Percentiles rank a stretch among this genome's conserved stretches.
These are phyloP conservation scores for Ailuropoda melanoleuca DNA, from an alignment of 2,113 vertebrate genomes.

Conservation along the genomic window DNA sequence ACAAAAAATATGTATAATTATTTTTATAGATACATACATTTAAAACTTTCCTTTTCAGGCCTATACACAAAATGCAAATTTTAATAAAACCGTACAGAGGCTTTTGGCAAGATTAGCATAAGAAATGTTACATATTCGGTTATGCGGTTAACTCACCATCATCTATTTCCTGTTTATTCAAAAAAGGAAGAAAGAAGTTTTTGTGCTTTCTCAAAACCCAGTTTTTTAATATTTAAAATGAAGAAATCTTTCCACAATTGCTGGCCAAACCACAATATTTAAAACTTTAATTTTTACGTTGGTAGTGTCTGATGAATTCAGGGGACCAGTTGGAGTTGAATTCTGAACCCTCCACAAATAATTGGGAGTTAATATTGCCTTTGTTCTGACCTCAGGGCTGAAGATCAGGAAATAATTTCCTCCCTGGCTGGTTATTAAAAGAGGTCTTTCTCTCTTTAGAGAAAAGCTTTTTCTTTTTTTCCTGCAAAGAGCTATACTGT, in stretches of 20 bases:
- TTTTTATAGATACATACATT: slow-evolving; percentile 60
- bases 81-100: slow-evolving; percentile 51
- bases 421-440: background rate
- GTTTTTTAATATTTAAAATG: slow-evolving; percentile 44
- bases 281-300: slow-evolving; percentile 15
- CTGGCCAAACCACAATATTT: background rate
- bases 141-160: slow-evolving; percentile 37
- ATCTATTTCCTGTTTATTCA: slow-evolving; percentile 57
- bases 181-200: slow-evolving; percentile 4
- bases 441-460: background rate
- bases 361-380: background rate
- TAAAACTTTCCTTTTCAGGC: background rate
- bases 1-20: slow-evolving; percentile 55
- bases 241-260: background rate
- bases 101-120: slow-evolving; percentile 51
- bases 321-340: background rate
- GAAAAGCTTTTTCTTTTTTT: background rate
- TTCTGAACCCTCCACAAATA: background rate
- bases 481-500: background rate
- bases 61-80: slow-evolving; percentile 62
- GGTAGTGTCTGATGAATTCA: background rate
- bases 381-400: slow-evolving; percentile 1
- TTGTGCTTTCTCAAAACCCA: slow-evolving; percentile 42
- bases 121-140: slow-evolving; percentile 67
- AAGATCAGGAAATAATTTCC: slow-evolving; percentile 11